A percentile compares a stretch with the other conserved stretches of the same genome.
Evolutionary conservation across 2,888 invertebrate genomes (phyloP).

Genomic region (Julus scanicus): DNA sequence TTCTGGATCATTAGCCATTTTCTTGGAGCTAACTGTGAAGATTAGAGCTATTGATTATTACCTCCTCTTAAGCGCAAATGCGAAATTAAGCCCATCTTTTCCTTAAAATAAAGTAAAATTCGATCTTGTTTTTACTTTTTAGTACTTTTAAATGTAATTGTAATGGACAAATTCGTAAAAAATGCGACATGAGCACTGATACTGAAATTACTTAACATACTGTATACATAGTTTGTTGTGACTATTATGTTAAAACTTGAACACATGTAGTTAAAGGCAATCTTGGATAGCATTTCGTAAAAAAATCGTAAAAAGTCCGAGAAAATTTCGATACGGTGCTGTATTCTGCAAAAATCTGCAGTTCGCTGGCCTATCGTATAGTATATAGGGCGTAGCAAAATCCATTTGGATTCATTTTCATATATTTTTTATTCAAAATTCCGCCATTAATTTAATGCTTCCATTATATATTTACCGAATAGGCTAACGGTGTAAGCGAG

Average conservation of each 20-base stretch:
- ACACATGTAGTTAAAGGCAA: too few relatives aligned
- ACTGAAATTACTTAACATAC: too few relatives aligned
- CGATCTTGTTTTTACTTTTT: not conserved
- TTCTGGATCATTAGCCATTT: not conserved
- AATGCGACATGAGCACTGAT: too few relatives aligned
- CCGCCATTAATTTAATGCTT: constrained; percentile 32
- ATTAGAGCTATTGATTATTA: not conserved
- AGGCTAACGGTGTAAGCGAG: not conserved
- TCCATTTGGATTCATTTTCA: constrained; percentile 21
- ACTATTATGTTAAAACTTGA: too few relatives aligned
- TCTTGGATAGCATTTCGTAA: too few relatives aligned
- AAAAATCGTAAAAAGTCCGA: not conserved
- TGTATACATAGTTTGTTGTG: too few relatives aligned
- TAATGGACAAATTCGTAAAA: too few relatives aligned
- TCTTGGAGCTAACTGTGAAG: not conserved
- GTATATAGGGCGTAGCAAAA: not conserved
- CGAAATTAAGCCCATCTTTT: not conserved
- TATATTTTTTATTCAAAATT: constrained; percentile 38
- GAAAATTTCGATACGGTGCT: not conserved
- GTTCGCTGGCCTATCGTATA: not conserved
- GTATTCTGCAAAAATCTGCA: not conserved
- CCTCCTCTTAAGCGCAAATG: not conserved
- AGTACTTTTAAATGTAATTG: too few relatives aligned
- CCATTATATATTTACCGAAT: constrained; percentile 34
- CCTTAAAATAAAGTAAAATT: too few relatives aligned